Conservation (phyloP, 2,888 invertebrate genomes). For the Catocala fraxini region DNA sequence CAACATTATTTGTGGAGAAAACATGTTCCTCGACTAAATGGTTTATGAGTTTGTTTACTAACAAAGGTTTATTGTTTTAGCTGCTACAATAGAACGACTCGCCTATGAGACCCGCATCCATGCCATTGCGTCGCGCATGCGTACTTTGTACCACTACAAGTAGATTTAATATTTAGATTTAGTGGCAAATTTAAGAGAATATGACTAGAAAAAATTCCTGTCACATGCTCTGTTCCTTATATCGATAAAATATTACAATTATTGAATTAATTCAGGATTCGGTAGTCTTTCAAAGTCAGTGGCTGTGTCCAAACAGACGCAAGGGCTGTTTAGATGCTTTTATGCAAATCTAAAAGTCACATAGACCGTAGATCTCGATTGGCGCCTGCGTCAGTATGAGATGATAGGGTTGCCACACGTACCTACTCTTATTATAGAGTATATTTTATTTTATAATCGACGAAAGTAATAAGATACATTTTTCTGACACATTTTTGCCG, state of each 20-base stretch:
- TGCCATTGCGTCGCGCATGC: slow-evolving; percentile 79
- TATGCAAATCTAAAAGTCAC: no score
- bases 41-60: slow-evolving; percentile 50
- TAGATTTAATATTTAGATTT: slow-evolving; percentile 60
- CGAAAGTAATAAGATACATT: no score
- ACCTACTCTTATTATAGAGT: no score
- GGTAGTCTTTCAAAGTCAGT: no score
- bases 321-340: no score
- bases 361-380: no score
- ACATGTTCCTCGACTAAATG: background rate
- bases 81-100: slow-evolving; percentile 94
- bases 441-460: no score
- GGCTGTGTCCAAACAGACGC: no score
- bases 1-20: background rate
- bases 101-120: slow-evolving; percentile 88
- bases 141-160: slow-evolving; percentile 61
- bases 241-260: slow-evolving; percentile 16
- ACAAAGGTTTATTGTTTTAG: slow-evolving; percentile 86
- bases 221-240: slow-evolving; percentile 47
- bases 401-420: no score
- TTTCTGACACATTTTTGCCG: no score
- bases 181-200: slow-evolving; percentile 60
- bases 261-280: no score
- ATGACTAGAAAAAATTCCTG: slow-evolving; percentile 60
- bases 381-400: no score